phyloP scores from a whole-genome alignment of 2,113 vertebrate genomes.

The Petromus typicus region DNA sequence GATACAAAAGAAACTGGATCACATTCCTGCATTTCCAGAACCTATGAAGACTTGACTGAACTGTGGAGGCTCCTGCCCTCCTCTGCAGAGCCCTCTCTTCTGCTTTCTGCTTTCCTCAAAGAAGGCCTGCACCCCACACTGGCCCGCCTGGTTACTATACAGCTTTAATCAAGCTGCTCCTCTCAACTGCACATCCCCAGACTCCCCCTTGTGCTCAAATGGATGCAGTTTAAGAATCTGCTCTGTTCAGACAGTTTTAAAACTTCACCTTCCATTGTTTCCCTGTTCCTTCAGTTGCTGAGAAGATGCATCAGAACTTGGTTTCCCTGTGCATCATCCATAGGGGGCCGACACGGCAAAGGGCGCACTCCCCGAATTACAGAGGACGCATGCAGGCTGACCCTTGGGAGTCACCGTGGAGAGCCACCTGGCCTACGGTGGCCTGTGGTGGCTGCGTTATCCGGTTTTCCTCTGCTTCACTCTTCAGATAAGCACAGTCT shows the following conservation, averaged over 20 bases:
- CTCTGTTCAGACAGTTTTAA: not conserved
- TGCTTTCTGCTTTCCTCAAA: not conserved
- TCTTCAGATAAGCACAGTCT: conserved; percentile 79
- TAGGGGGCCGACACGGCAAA: not conserved
- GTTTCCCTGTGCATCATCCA: not conserved
- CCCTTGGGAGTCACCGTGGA: conserved; percentile 7
- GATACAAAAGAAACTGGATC: not conserved
- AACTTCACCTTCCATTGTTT: not conserved
- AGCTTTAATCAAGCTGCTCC: not conserved
- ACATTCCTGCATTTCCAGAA: not conserved
- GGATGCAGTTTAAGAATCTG: not conserved
- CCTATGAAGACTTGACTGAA: too few species aligned
- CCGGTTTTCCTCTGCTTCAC: conserved; percentile 45
- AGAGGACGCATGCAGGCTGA: conserved; percentile 38
- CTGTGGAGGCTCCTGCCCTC: not conserved
- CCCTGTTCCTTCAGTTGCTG: not conserved
- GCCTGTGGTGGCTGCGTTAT: conserved; percentile 48
- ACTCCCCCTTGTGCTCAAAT: not conserved
- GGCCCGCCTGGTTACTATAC: not conserved
- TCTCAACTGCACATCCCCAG: not conserved
- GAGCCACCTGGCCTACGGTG: not conserved
- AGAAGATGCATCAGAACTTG: not conserved
- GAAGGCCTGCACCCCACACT: not conserved
- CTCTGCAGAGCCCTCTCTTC: not conserved
- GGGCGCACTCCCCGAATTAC: not conserved